phyloP scores from a whole-genome alignment of 1,140 invertebrate genomes.

The Neotoxoptera formosana region DNA sequence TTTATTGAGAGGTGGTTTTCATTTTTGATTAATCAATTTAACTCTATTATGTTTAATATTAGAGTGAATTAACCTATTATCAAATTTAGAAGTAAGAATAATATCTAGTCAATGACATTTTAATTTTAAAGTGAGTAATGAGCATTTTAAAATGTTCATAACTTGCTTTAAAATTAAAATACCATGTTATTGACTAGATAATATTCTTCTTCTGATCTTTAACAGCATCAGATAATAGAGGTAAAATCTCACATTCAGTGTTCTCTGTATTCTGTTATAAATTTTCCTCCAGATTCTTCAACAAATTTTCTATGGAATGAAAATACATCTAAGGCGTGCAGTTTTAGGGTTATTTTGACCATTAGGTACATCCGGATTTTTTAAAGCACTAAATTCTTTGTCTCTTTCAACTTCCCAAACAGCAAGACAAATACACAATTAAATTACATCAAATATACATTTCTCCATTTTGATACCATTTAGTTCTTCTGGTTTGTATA shows the following conservation, averaged over 20 bases:
- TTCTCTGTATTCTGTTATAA: conserved; percentile 66
- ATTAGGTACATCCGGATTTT: conserved; percentile 86
- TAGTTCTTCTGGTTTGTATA: conserved; percentile 77
- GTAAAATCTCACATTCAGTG: conserved; percentile 88
- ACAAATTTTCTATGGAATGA: conserved; percentile 85
- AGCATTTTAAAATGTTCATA: too few relatives aligned
- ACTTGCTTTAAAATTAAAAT: too few relatives aligned
- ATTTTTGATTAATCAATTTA: neutral
- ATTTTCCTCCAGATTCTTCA: conserved; percentile 80
- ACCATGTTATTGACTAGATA: too few relatives aligned
- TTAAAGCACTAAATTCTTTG: conserved; percentile 96
- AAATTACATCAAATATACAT: conserved; percentile 99
- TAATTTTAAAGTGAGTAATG: too few relatives aligned
- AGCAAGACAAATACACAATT: conserved; percentile 88
- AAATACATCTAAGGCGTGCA: conserved; percentile 79
- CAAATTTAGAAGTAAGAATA: too few relatives aligned
- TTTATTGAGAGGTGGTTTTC: neutral
- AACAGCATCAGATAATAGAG: conserved; percentile 88
- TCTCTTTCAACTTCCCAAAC: conserved; percentile 93
- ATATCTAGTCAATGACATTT: too few relatives aligned
- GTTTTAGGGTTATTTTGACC: conserved; percentile 89
- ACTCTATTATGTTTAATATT: neutral
- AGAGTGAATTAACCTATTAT: too few relatives aligned
- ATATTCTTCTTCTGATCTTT: too few relatives aligned
- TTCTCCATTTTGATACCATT: conserved; percentile 99